Evolutionary conservation across 1,140 invertebrate genomes (phyloP), one percentile per base, ranked within the genome.

Genomic region (Drosophila pectinifera): DNA sequence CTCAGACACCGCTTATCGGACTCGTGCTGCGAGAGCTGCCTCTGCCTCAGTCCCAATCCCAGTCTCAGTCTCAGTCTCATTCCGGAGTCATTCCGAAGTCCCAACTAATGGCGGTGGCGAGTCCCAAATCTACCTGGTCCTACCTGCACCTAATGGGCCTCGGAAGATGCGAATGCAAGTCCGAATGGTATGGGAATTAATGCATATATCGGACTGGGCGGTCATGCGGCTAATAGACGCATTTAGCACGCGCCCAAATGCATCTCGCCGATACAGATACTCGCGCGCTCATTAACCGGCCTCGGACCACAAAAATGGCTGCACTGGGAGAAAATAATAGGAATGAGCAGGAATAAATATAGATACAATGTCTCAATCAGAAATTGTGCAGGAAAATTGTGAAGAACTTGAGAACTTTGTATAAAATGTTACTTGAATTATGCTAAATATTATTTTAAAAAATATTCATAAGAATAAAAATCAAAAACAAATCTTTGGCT

Each of bases 161-260:
- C 64, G 49, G n/a, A 34, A 20, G 48, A 70, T 70, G 36, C 16
- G 28, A 69, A 36, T 49, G 53, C 57, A 64, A 68, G 46, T 76
- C 38, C 41, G 24, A 69, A 72, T 72, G 55, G 58, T 48, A 36
- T 13, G 22, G 56, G 43, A 48, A 51, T 68, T 65, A 68, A 68
- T 64, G 64, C 59, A 34, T 31, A 28, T 34, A 13, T 16, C 6
- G 28, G 2, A 20, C 28, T 16, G 48, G 22, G 36, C 22, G 10
- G 20, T 48, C 13, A 13, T 43, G 54, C 41, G 72, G 42, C 78
- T 85, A 85, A 85, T 78, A 81, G 82, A 55, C 41, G 45, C 72
- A 86, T 86, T 86, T 86, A 86, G 82, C 83, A 88, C 83, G 82
- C 82, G 82, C 48, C 72, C 68, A 74, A 72, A 65, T 58, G 81